Percentiles rank a stretch among this genome's conserved stretches.
These are phyloP conservation scores for Sisyra nigra DNA, from an alignment of 2,888 invertebrate species.

Conservation along the genomic window DNA sequence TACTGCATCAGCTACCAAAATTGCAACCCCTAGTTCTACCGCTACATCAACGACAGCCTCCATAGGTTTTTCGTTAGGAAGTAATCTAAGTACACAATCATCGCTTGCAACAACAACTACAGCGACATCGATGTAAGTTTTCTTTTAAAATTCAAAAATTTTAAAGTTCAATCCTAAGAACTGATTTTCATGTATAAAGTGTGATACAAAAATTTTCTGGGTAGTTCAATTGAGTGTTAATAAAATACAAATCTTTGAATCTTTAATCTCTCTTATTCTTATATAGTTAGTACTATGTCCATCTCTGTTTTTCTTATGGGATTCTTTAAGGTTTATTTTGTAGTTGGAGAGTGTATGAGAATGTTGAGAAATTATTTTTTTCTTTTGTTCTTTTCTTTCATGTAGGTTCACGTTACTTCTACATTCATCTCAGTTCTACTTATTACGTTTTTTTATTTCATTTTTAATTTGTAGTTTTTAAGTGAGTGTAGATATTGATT, in stretches of 20 bases:
- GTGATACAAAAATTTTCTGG: too few relatives aligned
- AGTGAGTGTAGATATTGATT: too few relatives aligned
- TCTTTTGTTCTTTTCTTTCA: too few relatives aligned
- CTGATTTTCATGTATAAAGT: too few relatives aligned
- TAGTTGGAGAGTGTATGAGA: not conserved
- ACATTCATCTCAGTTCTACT: too few relatives aligned
- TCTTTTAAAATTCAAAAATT: constrained; percentile 7
- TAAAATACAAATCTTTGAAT: too few relatives aligned
- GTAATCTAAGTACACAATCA: not conserved
- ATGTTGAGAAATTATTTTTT: too few relatives aligned
- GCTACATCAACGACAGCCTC: constrained; percentile 7
- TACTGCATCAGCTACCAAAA: not conserved
- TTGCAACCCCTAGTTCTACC: not conserved
- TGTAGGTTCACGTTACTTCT: too few relatives aligned
- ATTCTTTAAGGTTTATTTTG: not conserved
- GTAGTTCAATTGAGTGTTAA: too few relatives aligned
- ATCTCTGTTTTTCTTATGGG: not conserved
- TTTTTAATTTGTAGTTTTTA: too few relatives aligned
- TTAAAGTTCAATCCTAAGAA: not conserved
- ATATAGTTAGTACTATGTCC: not conserved
- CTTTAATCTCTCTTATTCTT: not conserved
- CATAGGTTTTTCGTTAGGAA: constrained; percentile 1
- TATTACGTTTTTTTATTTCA: too few relatives aligned
- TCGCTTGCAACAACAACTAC: constrained; percentile 14
- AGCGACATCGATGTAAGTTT: constrained; percentile 9